Evolutionary conservation across 2,888 invertebrate species (phyloP).

Genomic region (Luperina testacea): DNA sequence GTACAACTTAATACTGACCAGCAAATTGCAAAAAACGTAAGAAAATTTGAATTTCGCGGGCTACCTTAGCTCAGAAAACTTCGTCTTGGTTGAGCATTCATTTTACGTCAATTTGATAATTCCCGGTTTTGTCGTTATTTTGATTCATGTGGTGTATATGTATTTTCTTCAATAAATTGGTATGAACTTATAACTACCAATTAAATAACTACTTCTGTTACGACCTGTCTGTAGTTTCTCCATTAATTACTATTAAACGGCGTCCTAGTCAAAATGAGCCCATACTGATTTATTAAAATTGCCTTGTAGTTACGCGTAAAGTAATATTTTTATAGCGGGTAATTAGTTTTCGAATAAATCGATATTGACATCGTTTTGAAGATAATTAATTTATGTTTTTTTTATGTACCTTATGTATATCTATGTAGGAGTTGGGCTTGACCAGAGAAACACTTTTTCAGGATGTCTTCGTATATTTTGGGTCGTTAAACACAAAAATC

Average conservation of each 20-base stretch:
- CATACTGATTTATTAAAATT: conserved; percentile 53
- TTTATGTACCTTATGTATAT: not conserved
- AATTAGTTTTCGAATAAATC: conserved; percentile 47
- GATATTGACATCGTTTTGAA: conserved; percentile 32
- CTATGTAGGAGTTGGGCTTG: not conserved
- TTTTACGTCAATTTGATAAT: not conserved
- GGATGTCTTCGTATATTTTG: no score
- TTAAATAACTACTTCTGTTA: conserved; percentile 37
- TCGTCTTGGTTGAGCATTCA: not conserved
- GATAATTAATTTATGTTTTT: not conserved
- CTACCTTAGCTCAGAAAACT: no score
- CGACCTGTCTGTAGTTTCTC: conserved; percentile 10
- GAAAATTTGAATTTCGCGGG: no score
- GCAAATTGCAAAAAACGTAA: no score
- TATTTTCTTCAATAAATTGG: conserved; percentile 20
- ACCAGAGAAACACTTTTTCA: no score
- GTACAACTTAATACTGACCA: no score
- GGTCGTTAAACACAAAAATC: no score
- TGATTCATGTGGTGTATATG: conserved; percentile 7
- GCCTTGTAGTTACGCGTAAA: conserved; percentile 38
- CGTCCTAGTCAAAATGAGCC: conserved; percentile 28
- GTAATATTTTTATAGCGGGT: conserved; percentile 29
- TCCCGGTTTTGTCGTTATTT: not conserved
- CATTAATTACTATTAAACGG: conserved; percentile 48
- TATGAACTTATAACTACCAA: conserved; percentile 30